Percentiles rank a stretch among this genome's conserved stretches.
Conservation (phyloP, 1,140 invertebrate species). For the Nautilus pompilius region DNA sequence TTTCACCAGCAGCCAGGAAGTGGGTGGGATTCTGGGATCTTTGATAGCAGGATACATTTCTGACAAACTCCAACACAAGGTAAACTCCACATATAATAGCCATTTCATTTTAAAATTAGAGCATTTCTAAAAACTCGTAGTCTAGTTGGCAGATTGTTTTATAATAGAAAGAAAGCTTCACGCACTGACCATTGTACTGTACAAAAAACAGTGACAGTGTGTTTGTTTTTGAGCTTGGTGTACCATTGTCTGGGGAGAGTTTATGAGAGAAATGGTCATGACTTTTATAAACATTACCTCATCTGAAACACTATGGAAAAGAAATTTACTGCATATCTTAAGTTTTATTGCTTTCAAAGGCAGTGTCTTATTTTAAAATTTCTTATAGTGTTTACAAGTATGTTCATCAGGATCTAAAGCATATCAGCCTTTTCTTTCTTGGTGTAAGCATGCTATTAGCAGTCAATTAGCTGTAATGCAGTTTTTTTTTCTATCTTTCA, state of each 20-base stretch:
- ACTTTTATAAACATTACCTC: too few species aligned
- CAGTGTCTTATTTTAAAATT: background rate
- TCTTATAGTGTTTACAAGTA: background rate
- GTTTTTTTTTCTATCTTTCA: background rate
- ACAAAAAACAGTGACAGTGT: conserved; percentile 3
- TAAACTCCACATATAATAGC: conserved; percentile 17
- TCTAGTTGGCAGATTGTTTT: background rate
- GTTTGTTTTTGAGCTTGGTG: conserved; percentile 1
- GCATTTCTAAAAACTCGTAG: background rate
- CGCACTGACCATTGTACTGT: background rate
- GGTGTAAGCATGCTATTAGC: background rate
- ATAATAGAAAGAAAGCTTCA: background rate
- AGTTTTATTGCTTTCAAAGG: background rate
- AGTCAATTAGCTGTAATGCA: background rate
- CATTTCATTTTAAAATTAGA: background rate
- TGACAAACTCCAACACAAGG: conserved; percentile 49
- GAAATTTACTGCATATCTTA: too few species aligned
- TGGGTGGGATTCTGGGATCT: conserved; percentile 58
- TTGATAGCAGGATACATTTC: conserved; percentile 56
- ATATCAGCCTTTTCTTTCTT: background rate
- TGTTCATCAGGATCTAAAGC: background rate
- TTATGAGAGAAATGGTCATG: too few species aligned
- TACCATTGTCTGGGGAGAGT: conserved; percentile 9
- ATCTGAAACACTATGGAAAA: too few species aligned
- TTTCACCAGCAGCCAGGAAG: conserved; percentile 57